A percentile compares a stretch with the other conserved stretches of the same genome.
phyloP scores from a whole-genome alignment of 1,140 invertebrate genomes.

The Acromyrmex echinatior region DNA sequence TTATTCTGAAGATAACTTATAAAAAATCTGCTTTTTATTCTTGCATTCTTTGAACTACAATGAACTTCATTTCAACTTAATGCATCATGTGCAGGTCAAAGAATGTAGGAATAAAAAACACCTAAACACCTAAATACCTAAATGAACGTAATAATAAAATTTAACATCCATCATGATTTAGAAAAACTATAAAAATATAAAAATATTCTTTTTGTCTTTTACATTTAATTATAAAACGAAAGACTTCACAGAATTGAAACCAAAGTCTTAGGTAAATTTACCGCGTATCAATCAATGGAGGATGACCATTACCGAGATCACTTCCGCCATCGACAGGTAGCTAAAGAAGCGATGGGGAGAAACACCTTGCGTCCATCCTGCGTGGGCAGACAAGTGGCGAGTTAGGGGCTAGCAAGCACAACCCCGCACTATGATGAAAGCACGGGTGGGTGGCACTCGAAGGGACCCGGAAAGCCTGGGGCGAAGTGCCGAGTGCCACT shows the following conservation, averaged over 20 bases:
- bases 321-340: conserved; percentile 26
- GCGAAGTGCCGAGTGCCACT: conserved; percentile 69
- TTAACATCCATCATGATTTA: not conserved
- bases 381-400: conserved; percentile 80
- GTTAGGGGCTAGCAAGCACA: conserved; percentile 46
- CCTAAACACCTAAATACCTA: too few relatives aligned
- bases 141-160: not conserved
- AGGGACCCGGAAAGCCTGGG: conserved; percentile 53
- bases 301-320: conserved; percentile 6
- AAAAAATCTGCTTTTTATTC: too few relatives aligned
- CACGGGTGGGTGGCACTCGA: conserved; percentile 46
- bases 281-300: not conserved
- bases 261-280: not conserved
- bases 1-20: not conserved
- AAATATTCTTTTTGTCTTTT: not conserved
- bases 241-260: not conserved
- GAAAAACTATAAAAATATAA: not conserved
- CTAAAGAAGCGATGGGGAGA: conserved; percentile 1
- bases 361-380: conserved; percentile 72
- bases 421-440: not conserved
- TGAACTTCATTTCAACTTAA: too few relatives aligned
- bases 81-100: too few relatives aligned
- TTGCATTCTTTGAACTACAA: too few relatives aligned
- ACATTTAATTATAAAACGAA: not conserved
- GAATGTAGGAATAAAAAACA: too few relatives aligned